Evolutionary conservation across 2,797 vertebrate genomes (phyloP).

Genomic region (Falco columbarius): DNA sequence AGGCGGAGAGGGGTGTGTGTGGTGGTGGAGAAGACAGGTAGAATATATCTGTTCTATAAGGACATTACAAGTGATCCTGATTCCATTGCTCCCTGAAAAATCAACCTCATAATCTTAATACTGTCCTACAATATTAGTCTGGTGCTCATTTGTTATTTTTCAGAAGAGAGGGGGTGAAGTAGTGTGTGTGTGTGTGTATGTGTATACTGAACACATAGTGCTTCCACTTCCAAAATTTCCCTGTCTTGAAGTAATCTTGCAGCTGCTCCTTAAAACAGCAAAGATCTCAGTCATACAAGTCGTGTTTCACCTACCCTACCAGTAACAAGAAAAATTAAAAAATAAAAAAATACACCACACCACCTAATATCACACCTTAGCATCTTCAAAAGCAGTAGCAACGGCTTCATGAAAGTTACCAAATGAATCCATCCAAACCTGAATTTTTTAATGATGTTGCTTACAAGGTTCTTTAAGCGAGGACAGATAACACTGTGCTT

Average conservation of each 20-base stretch:
- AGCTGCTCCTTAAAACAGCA: neutral
- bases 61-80: neutral
- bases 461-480: neutral
- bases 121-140: neutral
- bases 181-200: rapidly evolving
- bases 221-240: neutral
- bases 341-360: neutral
- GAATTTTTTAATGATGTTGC: neutral
- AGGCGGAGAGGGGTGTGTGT: rapidly evolving
- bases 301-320: neutral
- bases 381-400: neutral
- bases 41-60: neutral
- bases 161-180: neutral
- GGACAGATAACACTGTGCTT: neutral
- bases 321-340: neutral
- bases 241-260: neutral
- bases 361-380: neutral
- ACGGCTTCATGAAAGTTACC: neutral
- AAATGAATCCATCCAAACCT: neutral
- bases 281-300: neutral
- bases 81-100: neutral
- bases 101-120: neutral
- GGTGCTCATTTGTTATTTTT: neutral
- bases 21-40: too few relatives aligned
- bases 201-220: neutral